phyloP scores from a whole-genome alignment of 2,888 invertebrate species.

The Xanthia icteritia region DNA sequence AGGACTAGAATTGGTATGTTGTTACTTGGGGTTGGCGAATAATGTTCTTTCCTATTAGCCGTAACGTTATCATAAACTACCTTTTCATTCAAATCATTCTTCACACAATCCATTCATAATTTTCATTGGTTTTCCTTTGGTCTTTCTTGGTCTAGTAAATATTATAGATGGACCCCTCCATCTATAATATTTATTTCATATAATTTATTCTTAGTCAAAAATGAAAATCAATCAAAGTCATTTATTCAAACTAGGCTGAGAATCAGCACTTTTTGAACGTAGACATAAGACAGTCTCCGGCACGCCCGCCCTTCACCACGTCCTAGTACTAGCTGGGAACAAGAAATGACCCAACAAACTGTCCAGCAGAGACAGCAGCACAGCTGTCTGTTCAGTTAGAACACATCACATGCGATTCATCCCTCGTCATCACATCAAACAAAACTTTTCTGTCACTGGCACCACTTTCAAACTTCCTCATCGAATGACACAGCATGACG shows the following conservation, averaged over 20 bases:
- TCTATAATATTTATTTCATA: no score
- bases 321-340: not conserved
- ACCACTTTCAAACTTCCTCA: not conserved
- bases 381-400: not conserved
- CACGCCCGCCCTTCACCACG: not conserved
- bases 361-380: not conserved
- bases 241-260: not conserved
- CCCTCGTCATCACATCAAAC: not conserved
- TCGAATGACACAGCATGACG: not conserved
- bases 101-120: not conserved
- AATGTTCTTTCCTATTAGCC: not conserved
- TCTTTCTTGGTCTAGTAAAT: not conserved
- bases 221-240: no score
- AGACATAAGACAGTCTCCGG: not conserved
- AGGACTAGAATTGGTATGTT: constrained; percentile 81
- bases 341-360: not conserved
- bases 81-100: not conserved
- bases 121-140: not conserved
- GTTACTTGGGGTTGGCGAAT: not conserved
- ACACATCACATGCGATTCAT: not conserved
- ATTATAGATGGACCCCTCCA: no score
- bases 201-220: no score
- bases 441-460: not conserved
- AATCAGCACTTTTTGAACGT: not conserved
- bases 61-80: not conserved